phyloP scores from a whole-genome alignment of 2,797 vertebrate species.

The Dryobates pubescens region DNA sequence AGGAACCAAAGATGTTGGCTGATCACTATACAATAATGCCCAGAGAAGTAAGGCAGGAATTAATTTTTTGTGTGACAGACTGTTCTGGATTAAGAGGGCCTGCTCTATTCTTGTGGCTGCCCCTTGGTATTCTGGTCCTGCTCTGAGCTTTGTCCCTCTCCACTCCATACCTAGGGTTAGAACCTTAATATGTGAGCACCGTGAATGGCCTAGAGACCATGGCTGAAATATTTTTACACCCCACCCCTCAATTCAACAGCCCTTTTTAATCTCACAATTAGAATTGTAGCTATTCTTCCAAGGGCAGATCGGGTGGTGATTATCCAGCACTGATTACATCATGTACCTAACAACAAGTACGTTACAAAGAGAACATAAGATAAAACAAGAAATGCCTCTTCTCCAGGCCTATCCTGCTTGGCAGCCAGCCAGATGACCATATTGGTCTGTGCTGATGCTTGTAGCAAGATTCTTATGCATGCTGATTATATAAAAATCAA shows the following conservation, averaged over 20 bases:
- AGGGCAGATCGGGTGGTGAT: background rate
- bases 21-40: background rate
- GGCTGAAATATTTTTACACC: background rate
- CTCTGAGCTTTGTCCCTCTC: background rate
- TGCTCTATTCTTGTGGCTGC: background rate
- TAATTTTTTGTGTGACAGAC: background rate
- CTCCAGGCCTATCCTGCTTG: background rate
- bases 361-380: background rate
- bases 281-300: background rate
- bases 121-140: background rate
- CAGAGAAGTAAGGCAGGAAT: background rate
- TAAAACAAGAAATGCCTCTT: background rate
- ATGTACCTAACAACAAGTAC: background rate
- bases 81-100: too few relatives aligned
- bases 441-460: background rate
- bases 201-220: background rate
- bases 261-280: background rate
- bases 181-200: background rate
- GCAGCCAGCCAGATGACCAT: background rate
- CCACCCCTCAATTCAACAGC: background rate
- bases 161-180: too few relatives aligned
- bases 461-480: background rate
- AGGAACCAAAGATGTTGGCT: background rate
- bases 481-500: conserved; percentile 43
- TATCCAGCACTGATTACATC: background rate